Conservation (phyloP, 2,113 vertebrate genomes). For the Urocolius indicus region DNA sequence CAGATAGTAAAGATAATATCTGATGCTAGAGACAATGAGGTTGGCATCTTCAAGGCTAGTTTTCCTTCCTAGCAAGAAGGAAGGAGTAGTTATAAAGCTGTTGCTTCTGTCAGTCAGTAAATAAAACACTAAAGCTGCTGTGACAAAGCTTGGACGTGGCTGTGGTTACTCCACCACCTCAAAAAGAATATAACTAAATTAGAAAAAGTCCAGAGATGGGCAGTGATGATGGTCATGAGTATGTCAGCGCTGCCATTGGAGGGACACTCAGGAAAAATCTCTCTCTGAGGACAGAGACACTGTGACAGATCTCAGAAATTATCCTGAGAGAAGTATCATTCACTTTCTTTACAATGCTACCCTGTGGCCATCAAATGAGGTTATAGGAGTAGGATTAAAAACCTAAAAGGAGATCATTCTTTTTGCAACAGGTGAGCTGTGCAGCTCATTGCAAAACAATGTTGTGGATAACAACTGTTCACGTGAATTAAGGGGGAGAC, state of each 20-base stretch:
- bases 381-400: not conserved
- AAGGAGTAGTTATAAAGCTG: not conserved
- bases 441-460: not conserved
- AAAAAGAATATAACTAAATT: not conserved
- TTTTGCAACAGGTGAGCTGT: not conserved
- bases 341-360: not conserved
- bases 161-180: not conserved
- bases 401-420: not conserved
- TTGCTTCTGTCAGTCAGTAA: not conserved
- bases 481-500: not conserved
- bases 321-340: not conserved
- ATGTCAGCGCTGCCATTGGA: not conserved
- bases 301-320: not conserved
- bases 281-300: not conserved
- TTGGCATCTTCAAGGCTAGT: not conserved
- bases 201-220: not conserved
- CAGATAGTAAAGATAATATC: not conserved
- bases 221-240: not conserved
- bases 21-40: not conserved
- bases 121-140: not conserved
- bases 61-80: not conserved
- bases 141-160: not conserved
- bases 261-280: not conserved
- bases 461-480: accelerated
- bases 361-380: not conserved